Base-by-base conservation (phyloP, 2,888 invertebrate species). In the Eucriotettix oculatus region DNA sequence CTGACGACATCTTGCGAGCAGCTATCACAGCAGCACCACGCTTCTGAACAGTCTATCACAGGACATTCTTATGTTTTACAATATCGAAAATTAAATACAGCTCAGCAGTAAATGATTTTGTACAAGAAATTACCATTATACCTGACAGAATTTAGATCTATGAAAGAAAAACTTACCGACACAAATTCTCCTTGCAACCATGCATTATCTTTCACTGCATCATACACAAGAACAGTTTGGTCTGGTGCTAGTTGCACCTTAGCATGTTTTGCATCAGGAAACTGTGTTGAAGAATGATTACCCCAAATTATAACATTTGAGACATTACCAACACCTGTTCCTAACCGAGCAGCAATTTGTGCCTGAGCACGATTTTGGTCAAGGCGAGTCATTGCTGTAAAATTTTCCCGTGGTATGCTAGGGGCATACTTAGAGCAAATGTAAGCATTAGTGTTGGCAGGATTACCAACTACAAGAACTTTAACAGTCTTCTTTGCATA, bases 241-340 rank as follows among this genome's bases (percentile, higher is more conserved):
- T 81, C 80, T 60, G 78, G 76, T 58, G 79, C 70, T 29, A 29
- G 29, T 42, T 74, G 75, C 5, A 84, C 84, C 29, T 79, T 71
- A 42, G 89, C 90, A 71, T 88, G 85, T 42, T 82, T 78, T 0
- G 89, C 87, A 78, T 99, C 99, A 10, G 99, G 98, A 74, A 90
- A 98, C 77, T 99, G 98, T 10, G 99, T 99, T 9, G 94, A 91
- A 0, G 98, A 98, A 74, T 99, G 99, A 76, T 99, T 99, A 55
- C 99, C 99, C 99, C 99, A 99, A 72, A 99, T 98, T 64, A 95
- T 87, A 16, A 95, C 86, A 72, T 96, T 96, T 69, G 83, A 83
- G 0, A 97, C 89, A 70, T 85, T 79, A 63, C 83, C 81, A 42
- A 91, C 85, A 64, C 78, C 66, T 1, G 84, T 78, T 16, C 80